These are phyloP conservation scores for Orchestia grillus DNA, from an alignment of 1,140 invertebrate genomes.

Conservation along the genomic window DNA sequence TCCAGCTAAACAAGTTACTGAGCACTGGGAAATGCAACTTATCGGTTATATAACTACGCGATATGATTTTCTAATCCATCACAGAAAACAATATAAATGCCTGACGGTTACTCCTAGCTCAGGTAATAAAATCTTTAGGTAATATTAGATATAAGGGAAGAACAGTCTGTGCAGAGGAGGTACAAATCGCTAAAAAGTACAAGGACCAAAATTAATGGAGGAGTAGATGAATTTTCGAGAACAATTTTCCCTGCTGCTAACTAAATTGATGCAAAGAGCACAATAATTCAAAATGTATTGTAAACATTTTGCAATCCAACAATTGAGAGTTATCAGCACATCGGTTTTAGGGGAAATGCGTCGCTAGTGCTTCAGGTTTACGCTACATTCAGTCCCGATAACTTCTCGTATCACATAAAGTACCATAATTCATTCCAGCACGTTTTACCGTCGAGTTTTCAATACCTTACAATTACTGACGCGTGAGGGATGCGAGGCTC, in stretches of 20 bases:
- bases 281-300: background rate
- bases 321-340: background rate
- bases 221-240: too few species aligned
- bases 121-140: background rate
- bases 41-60: background rate
- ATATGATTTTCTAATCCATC: background rate
- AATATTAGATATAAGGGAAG: background rate
- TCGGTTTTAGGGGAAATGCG: background rate
- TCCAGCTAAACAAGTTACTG: background rate
- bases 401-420: too few species aligned
- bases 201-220: too few species aligned
- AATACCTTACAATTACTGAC: too few species aligned
- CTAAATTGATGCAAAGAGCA: background rate
- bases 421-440: too few species aligned
- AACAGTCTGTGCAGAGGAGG: background rate
- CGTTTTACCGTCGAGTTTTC: too few species aligned
- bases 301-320: background rate
- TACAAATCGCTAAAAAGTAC: background rate
- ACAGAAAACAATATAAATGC: background rate
- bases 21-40: background rate
- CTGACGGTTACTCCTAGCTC: background rate
- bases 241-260: too few species aligned
- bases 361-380: too few species aligned
- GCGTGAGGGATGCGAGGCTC: too few species aligned
- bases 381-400: too few species aligned